Evolutionary conservation across 2,888 invertebrate species (phyloP).

Genomic region (Parapristionchus giblindavisi): DNA sequence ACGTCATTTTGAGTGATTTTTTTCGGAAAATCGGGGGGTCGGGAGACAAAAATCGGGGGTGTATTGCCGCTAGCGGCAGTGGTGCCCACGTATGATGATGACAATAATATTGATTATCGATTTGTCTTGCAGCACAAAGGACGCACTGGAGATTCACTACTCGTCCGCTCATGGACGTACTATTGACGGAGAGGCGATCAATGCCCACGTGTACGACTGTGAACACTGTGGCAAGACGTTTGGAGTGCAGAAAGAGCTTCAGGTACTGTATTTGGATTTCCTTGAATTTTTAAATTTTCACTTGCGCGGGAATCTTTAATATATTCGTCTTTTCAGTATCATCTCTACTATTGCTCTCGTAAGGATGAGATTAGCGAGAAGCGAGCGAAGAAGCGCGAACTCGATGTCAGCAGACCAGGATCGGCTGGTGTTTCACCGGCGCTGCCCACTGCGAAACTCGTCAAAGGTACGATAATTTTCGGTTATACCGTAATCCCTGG

Average conservation of each 20-base stretch:
- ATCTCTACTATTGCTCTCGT: slow-evolving; percentile 7
- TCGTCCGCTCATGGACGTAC: slow-evolving; percentile 13
- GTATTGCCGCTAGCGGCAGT: too few species aligned
- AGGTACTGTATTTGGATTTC: slow-evolving; percentile 10
- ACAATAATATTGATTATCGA: too few species aligned
- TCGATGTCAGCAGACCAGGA: neutral
- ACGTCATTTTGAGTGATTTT: too few species aligned
- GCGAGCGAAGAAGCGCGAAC: neutral
- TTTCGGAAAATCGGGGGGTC: too few species aligned
- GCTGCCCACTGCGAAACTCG: neutral
- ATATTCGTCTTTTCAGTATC: slow-evolving; percentile 10
- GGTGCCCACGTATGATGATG: too few species aligned
- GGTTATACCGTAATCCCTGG: neutral
- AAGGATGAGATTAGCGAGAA: slow-evolving; percentile 15
- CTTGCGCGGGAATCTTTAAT: neutral
- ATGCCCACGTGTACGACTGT: neutral
- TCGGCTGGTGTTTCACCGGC: neutral
- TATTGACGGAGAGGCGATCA: slow-evolving; percentile 16
- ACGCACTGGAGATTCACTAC: slow-evolving; percentile 32
- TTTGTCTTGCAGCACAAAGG: slow-evolving; percentile 35
- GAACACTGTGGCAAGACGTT: slow-evolving; percentile 22
- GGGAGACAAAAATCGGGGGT: too few species aligned
- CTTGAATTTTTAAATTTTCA: neutral
- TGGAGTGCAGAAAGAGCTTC: slow-evolving; percentile 29
- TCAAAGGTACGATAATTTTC: slow-evolving; percentile 2